Base-by-base conservation (phyloP, 1,140 invertebrate genomes). In the Drosophila eugracilis region DNA sequence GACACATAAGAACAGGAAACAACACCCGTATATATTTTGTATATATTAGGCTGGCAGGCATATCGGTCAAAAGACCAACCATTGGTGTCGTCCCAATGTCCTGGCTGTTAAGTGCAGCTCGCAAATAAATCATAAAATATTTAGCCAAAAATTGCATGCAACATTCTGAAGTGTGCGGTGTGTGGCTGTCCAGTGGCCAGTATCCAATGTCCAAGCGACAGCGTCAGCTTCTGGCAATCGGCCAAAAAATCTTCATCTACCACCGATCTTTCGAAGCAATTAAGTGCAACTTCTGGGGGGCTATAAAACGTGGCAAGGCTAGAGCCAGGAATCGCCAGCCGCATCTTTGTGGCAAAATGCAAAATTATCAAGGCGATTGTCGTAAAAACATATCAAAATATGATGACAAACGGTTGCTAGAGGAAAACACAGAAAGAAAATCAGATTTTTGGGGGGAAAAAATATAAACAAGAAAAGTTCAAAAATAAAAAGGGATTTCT, bases 71-170 rank as follows among this genome's bases (percentile, higher is more conserved):
- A 50, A 30, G 34, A 57, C 48, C 63, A 55, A 69, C 39, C 19
- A n/a, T n/a, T 5, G 19, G 9, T 21, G 47, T 48, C 21, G 65
- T 52, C 37, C 49, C 22, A 17, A 19, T 59, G 59, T 63, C 59
- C 63, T 37, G 70, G 57, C 48, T 74, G 71, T 74, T 74, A 74
- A 74, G 70, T 73, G 70, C 70, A 73, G 70, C 70, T 50, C 67
- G 70, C 70, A 75, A 75, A 75, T 75, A 75, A 74, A 75, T 75
- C 72, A 75, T 75, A 75, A 75, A 75, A 75, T 75, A 75, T 75
- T 75, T 75, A 75, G 59, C 44, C 62, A 28, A 62, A 74, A 75
- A 74, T 75, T 58, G 60, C 57, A 74, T 74, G 48, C 50, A 74
- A 50, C 45, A 63, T 62, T 45, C 28, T 49, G 42, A 28, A 32